A percentile compares a stretch with the other conserved stretches of the same genome.
Conservation (phyloP, 1,140 invertebrate genomes). For the Lasioglossum baleicum region DNA sequence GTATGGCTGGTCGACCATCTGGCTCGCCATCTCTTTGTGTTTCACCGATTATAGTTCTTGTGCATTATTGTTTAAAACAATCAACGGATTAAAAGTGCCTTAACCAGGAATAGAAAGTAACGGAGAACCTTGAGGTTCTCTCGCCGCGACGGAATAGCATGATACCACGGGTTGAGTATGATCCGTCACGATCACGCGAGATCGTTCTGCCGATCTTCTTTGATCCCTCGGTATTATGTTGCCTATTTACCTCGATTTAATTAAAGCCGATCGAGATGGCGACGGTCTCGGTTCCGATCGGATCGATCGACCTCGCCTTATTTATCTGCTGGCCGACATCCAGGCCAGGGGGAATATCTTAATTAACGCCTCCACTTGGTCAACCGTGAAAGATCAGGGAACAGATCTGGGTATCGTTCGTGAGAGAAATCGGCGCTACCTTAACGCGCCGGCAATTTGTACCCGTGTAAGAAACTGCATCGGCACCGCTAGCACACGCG, state of each 20-base stretch:
- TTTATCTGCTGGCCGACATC: conserved; percentile 26
- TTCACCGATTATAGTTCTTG: too few species aligned
- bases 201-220: background rate
- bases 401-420: conserved; percentile 46
- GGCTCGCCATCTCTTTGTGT: too few species aligned
- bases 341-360: conserved; percentile 29
- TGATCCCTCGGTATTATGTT: conserved; percentile 10
- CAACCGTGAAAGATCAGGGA: conserved; percentile 47
- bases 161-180: background rate
- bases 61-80: too few species aligned
- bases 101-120: background rate
- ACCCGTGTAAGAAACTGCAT: conserved; percentile 37
- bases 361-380: conserved; percentile 48
- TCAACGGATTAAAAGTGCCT: too few species aligned
- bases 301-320: conserved; percentile 36
- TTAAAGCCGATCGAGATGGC: conserved; percentile 17
- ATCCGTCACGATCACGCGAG: conserved; percentile 14
- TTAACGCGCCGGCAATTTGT: conserved; percentile 47
- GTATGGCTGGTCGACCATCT: too few species aligned
- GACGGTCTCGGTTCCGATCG: conserved; percentile 16
- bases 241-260: conserved; percentile 40
- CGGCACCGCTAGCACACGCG: conserved; percentile 22
- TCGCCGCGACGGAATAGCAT: background rate
- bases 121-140: background rate
- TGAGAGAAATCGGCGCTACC: conserved; percentile 53